Percentiles rank a stretch among this genome's conserved stretches.
Conservation (phyloP, 2,888 invertebrate genomes). For the Sinohyriopsis cumingii region DNA sequence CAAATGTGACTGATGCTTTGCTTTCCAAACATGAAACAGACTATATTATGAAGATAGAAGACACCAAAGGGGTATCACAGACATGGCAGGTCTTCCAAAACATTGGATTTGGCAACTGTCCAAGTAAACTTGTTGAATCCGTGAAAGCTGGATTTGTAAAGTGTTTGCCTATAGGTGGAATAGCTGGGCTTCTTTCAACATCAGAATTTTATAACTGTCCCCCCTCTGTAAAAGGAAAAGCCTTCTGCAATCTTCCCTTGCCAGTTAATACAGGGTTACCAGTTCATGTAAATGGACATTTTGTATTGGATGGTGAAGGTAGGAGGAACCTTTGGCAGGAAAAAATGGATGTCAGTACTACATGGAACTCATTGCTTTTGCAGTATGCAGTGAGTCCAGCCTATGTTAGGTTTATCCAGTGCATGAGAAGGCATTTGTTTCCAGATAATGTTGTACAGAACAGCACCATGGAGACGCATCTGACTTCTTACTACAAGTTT, state of each 20-base stretch:
- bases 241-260: constrained; percentile 56
- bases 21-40: constrained; percentile 5
- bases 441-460: background rate
- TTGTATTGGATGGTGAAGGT: constrained; percentile 55
- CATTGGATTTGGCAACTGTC: constrained; percentile 21
- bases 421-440: constrained; percentile 10
- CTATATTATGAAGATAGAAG: constrained; percentile 20
- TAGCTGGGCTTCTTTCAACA: constrained; percentile 32
- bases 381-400: constrained; percentile 50
- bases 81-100: constrained; percentile 34
- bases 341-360: constrained; percentile 13
- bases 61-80: constrained; percentile 7
- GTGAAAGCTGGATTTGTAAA: constrained; percentile 41
- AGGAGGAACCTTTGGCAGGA: constrained; percentile 42
- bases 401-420: constrained; percentile 38
- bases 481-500: background rate
- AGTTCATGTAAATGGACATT: constrained; percentile 60
- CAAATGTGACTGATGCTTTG: too few species aligned
- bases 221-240: constrained; percentile 7
- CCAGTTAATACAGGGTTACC: constrained; percentile 51
- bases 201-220: too few species aligned
- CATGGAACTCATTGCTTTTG: constrained; percentile 60
- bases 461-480: background rate
- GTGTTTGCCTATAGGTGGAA: constrained; percentile 51
- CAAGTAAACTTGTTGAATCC: constrained; percentile 32